Conservation (phyloP, 1,140 invertebrate genomes). For the Cotesia vestalis region DNA sequence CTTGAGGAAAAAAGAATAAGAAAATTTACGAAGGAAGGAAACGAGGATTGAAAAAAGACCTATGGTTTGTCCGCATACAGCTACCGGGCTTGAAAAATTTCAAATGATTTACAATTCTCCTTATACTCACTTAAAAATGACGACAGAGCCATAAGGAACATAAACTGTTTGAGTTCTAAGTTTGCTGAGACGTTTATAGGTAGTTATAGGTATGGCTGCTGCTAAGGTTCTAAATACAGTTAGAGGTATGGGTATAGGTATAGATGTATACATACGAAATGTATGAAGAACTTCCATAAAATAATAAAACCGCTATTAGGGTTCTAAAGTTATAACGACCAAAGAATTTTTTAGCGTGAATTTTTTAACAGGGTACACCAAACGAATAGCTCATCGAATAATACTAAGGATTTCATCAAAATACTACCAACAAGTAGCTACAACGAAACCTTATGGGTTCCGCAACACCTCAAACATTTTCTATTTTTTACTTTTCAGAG, state of each 20-base stretch:
- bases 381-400: neutral
- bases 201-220: constrained; percentile 5
- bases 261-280: constrained; percentile 43
- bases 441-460: no score
- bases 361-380: constrained; percentile 49
- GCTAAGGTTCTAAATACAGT: constrained; percentile 23
- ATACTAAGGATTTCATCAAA: neutral
- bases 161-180: constrained; percentile 33
- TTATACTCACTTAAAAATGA: constrained; percentile 9
- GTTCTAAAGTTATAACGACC: constrained; percentile 13
- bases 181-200: neutral
- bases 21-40: constrained; percentile 8
- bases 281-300: constrained; percentile 54
- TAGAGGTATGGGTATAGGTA: no score
- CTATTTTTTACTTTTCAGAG: neutral
- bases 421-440: neutral
- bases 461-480: neutral
- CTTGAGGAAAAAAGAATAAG: neutral
- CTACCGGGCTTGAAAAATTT: constrained; percentile 33
- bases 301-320: constrained; percentile 61
- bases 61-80: constrained; percentile 25
- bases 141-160: neutral
- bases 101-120: constrained; percentile 31
- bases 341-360: constrained; percentile 28
- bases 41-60: neutral